These are phyloP conservation scores for Lypha dubia DNA, from an alignment of 2,888 invertebrate species.

Conservation along the genomic window DNA sequence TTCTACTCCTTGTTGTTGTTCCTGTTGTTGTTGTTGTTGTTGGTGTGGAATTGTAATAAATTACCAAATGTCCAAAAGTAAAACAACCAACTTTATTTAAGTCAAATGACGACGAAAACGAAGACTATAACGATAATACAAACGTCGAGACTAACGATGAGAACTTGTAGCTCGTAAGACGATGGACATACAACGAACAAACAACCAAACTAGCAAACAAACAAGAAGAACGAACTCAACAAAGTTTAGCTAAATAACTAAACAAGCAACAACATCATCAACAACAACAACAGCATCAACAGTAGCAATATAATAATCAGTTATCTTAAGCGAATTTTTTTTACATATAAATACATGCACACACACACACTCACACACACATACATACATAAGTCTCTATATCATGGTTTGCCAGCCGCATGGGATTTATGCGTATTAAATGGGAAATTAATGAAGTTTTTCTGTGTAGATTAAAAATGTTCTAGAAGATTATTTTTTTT, in stretches of 20 bases:
- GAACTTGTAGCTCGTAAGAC: slow-evolving; percentile 39
- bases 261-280: slow-evolving; percentile 7
- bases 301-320: slow-evolving; percentile 62
- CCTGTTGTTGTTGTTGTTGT: slow-evolving; percentile 18
- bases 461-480: slow-evolving; percentile 35
- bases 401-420: slow-evolving; percentile 68
- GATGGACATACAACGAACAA: slow-evolving; percentile 31
- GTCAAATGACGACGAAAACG: slow-evolving; percentile 59
- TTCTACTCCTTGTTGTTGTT: neutral
- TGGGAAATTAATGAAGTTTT: slow-evolving; percentile 71
- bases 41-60: slow-evolving; percentile 60
- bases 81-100: slow-evolving; percentile 69
- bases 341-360: neutral
- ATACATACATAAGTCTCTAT: slow-evolving; percentile 14
- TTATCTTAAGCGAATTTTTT: slow-evolving; percentile 60
- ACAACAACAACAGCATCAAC: neutral
- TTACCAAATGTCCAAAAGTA: slow-evolving; percentile 69
- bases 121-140: slow-evolving; percentile 44
- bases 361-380: neutral
- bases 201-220: too few species aligned
- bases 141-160: slow-evolving; percentile 56
- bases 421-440: slow-evolving; percentile 72
- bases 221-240: slow-evolving; percentile 30
- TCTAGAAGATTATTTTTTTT: too few species aligned
- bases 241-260: slow-evolving; percentile 62